These are phyloP conservation scores for Diphyllodes magnificus DNA, from an alignment of 2,113 vertebrate genomes.

Conservation along the genomic window DNA sequence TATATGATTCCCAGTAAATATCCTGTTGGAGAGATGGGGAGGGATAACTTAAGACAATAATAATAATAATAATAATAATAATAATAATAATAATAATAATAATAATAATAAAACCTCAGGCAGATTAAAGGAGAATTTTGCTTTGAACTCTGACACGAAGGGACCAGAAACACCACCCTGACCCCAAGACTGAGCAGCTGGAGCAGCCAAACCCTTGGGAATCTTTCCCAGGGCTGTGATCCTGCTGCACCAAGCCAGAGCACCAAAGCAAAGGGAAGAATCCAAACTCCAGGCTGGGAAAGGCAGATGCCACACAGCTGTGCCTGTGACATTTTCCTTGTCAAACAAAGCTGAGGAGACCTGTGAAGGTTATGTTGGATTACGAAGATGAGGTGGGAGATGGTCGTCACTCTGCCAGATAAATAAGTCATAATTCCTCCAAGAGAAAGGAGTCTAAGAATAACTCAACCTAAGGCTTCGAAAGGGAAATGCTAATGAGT, in stretches of 20 bases:
- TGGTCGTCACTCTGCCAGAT: neutral
- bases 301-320: neutral
- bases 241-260: neutral
- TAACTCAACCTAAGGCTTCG: neutral
- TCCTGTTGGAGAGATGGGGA: neutral
- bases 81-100: too few species aligned
- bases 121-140: neutral
- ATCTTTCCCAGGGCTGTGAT: neutral
- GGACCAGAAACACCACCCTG: too few species aligned
- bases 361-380: neutral
- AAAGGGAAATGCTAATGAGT: neutral
- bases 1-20: neutral
- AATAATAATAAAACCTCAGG: neutral
- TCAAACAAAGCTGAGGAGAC: neutral
- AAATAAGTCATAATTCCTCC: neutral
- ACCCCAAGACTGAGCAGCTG: rapidly evolving
- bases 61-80: too few species aligned
- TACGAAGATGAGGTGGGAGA: neutral
- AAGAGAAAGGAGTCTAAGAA: conserved; percentile 11
- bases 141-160: rapidly evolving
- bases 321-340: neutral
- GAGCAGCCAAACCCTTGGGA: neutral
- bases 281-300: neutral
- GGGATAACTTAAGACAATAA: neutral
- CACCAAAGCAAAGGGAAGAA: neutral